Evolutionary conservation across 1,140 invertebrate species (phyloP).

Genomic region (Akabosia matsudoensis): DNA sequence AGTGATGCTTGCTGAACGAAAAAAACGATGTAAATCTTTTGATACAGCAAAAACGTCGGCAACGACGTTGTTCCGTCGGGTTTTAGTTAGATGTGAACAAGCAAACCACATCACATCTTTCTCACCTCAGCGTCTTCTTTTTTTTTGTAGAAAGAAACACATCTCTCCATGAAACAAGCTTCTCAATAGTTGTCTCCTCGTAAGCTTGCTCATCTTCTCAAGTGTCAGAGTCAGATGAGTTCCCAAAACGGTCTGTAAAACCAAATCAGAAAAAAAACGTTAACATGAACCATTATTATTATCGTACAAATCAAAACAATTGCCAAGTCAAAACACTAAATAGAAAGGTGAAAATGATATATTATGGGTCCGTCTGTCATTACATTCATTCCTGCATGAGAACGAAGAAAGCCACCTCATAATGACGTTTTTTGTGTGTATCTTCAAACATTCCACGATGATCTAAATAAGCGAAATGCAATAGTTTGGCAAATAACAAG

Average conservation of each 20-base stretch:
- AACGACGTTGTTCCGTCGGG: not conserved
- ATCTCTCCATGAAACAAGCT: not conserved
- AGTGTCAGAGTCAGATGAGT: not conserved
- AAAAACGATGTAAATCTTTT: not conserved
- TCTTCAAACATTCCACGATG: too few species aligned
- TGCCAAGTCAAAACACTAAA: conserved; percentile 15
- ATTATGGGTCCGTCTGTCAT: not conserved
- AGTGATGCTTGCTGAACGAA: not conserved
- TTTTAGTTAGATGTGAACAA: not conserved
- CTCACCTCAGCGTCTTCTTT: conserved; percentile 1
- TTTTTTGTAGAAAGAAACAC: not conserved
- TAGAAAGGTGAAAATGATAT: conserved; percentile 16
- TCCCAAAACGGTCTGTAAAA: conserved; percentile 8
- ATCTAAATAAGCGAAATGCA: too few species aligned
- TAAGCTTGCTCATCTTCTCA: not conserved
- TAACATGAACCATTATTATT: conserved; percentile 19
- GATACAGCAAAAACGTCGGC: not conserved
- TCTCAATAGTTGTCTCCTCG: too few species aligned
- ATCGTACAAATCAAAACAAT: conserved; percentile 21
- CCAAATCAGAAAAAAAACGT: not conserved
- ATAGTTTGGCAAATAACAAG: not conserved
- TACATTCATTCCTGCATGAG: not conserved
- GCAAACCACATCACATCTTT: conserved; percentile 19
- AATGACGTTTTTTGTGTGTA: too few species aligned
- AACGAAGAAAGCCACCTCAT: not conserved